Base-by-base conservation (phyloP, 1,140 invertebrate species). In the Aplysia californica region DNA sequence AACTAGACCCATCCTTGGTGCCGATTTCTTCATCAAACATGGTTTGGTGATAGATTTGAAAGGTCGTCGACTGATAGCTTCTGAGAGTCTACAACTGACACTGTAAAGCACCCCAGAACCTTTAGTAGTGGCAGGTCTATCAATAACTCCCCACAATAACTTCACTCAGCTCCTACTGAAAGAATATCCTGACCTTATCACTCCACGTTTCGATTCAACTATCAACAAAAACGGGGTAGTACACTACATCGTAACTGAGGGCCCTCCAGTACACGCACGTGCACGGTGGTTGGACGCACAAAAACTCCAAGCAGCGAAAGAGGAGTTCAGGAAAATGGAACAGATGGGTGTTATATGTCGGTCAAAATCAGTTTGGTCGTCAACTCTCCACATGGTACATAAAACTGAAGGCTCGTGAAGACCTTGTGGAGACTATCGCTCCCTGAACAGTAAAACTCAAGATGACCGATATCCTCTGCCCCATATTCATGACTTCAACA, bases 401-500 rank as follows among this genome's bases (percentile, higher is more conserved):
- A 50, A 50, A 50, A 10, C n/a, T 50, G 44, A n/a, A 15, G n/a
- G 44, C n/a, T 15, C 10, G n/a, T 50, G 44, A n/a, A 10, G 44
- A 50, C 44, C 44, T 10, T 50, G 44, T 50, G 44, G n/a, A 50
- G n/a, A 50, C 44, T 50, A 50, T 50, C 10, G 44, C 10, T n/a
- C 10, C n/a, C 44, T n/a, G n/a, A 50, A 50, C n/a, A 50, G 10
- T 15, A n/a, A n/a, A n/a, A 50, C 44, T 15, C 10, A 50, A 15
- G 35, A 38, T 41, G 23, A 35, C 41, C 23, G 67, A 2, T 64
- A 64, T 38, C 55, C 70, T 3, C 23, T 73, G 20, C 70, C 70
- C 23, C 70, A 73, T 38, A 58, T 73, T 61, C 70, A 58, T 61
- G 0, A 70, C 3, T 59, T 73, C 23, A 59, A 35, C 50, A 56